These are phyloP conservation scores for Megaceryle torquata DNA, from an alignment of 2,113 vertebrate species.

Conservation along the genomic window DNA sequence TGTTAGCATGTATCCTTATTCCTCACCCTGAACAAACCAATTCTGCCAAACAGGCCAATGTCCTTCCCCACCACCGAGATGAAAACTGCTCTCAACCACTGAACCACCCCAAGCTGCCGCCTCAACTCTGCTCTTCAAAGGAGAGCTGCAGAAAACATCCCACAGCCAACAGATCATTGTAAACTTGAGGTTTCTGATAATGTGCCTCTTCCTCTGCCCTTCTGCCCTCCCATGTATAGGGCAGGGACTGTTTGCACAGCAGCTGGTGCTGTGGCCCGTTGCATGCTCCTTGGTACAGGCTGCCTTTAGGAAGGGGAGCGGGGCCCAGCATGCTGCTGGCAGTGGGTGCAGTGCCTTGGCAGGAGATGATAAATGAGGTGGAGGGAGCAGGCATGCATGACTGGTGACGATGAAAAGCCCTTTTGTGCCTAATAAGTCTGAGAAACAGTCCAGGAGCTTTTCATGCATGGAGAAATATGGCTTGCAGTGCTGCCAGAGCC, in stretches of 20 bases:
- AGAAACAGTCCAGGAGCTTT: neutral
- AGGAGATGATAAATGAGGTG: neutral
- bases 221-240: neutral
- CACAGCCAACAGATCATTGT: neutral
- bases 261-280: neutral
- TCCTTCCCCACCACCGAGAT: neutral
- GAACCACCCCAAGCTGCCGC: neutral
- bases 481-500: neutral
- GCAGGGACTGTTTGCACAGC: neutral
- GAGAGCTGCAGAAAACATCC: neutral
- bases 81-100: neutral
- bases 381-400: conserved; percentile 16
- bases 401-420: conserved; percentile 9
- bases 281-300: neutral
- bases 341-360: neutral
- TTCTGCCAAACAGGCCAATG: neutral
- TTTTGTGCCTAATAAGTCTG: conserved; percentile 34
- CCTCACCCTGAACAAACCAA: neutral
- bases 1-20: neutral
- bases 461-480: neutral
- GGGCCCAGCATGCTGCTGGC: neutral
- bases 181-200: neutral
- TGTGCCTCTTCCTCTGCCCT: neutral
- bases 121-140: neutral
- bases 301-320: fast-evolving